A percentile compares a stretch with the other conserved stretches of the same genome.
These are phyloP conservation scores for Papilio demoleus DNA, from an alignment of 2,888 invertebrate species.

Conservation along the genomic window DNA sequence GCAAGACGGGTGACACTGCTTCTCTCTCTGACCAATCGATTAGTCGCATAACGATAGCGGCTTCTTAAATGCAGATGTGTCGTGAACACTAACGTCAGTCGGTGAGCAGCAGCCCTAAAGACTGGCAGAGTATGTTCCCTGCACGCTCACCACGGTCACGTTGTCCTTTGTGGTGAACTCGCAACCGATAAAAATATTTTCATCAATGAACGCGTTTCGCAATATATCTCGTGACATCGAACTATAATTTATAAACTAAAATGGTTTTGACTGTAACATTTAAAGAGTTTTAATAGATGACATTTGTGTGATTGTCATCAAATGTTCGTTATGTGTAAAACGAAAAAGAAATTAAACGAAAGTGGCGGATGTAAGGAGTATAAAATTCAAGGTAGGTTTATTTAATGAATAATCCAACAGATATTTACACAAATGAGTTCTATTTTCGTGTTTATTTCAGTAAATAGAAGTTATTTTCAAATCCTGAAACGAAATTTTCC, in stretches of 20 bases:
- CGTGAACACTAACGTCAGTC: conserved; percentile 80
- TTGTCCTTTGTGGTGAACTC: conserved; percentile 67
- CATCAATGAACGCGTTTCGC: conserved; percentile 59
- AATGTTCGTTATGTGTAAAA: conserved; percentile 63
- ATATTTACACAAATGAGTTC: neutral
- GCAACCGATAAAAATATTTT: conserved; percentile 58
- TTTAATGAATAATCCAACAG: neutral
- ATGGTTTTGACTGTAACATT: conserved; percentile 27
- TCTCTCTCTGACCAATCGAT: conserved; percentile 83
- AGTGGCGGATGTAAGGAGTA: conserved; percentile 79
- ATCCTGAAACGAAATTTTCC: neutral
- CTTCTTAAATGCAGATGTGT: conserved; percentile 84
- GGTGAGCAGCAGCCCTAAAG: conserved; percentile 72
- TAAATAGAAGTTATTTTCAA: conserved; percentile 5
- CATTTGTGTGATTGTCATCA: conserved; percentile 43
- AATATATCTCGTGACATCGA: conserved; percentile 51
- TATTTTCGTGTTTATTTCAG: neutral
- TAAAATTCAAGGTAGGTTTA: conserved; percentile 65
- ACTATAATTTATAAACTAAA: conserved; percentile 27
- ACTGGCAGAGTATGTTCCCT: conserved; percentile 66
- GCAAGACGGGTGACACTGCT: conserved; percentile 69
- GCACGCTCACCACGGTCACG: conserved; percentile 57
- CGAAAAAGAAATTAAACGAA: conserved; percentile 61
- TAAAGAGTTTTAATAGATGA: conserved; percentile 40
- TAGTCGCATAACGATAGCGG: conserved; percentile 84